Conservation (phyloP, 2,113 vertebrate species). For the Chascanopsetta lugubris region DNA sequence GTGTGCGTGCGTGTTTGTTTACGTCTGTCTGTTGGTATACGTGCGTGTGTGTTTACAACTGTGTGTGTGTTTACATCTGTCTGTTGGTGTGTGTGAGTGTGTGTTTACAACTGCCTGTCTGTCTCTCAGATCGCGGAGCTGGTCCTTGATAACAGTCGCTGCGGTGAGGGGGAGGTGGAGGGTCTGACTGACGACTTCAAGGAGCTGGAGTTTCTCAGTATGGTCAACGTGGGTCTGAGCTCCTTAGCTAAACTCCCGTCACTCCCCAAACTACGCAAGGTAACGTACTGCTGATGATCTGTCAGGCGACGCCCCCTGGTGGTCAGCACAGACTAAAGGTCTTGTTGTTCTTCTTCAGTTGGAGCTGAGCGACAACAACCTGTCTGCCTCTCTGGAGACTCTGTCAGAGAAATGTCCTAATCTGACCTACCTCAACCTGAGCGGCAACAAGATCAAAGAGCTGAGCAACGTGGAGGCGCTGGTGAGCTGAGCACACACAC, state of each 20-base stretch:
- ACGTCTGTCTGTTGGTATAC: too few species aligned
- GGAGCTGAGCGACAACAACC: conserved; percentile 86
- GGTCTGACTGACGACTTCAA: conserved; percentile 93
- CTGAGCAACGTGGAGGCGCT: conserved; percentile 86
- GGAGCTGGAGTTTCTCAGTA: conserved; percentile 94
- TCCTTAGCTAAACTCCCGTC: conserved; percentile 92
- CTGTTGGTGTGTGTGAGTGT: too few species aligned
- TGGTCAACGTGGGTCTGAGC: conserved; percentile 93
- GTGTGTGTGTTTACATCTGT: background rate
- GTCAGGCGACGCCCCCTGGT: too few species aligned
- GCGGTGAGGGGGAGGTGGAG: conserved; percentile 90
- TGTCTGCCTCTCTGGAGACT: conserved; percentile 84
- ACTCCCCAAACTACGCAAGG: conserved; percentile 95
- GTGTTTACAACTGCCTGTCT: too few species aligned
- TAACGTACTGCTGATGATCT: conserved; percentile 35
- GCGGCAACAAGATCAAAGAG: conserved; percentile 89
- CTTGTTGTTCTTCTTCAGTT: conserved; percentile 63
- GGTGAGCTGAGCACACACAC: conserved; percentile 74
- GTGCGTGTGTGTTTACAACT: background rate
- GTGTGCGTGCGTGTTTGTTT: too few species aligned
- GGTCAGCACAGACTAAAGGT: too few species aligned
- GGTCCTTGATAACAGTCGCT: conserved; percentile 94
- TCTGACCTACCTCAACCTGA: conserved; percentile 87
- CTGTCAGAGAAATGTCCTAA: conserved; percentile 85
- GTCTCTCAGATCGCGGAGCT: conserved; percentile 88